Evolutionary conservation across 2,797 vertebrate species (phyloP), one percentile per base, ranked within the genome.

Genomic region (Lagothrix lagotricha): DNA sequence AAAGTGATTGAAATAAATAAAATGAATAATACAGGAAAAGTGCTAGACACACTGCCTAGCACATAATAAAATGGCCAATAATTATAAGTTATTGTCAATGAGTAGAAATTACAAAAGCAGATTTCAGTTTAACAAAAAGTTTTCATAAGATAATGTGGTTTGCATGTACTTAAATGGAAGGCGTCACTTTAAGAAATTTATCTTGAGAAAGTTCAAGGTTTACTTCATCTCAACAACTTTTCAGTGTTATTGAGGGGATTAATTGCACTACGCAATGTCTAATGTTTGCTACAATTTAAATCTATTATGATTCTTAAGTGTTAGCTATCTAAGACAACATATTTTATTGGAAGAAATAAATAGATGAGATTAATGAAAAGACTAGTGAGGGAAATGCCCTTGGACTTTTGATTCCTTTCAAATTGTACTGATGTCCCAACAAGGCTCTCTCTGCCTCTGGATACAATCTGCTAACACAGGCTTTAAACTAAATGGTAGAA

Each of bases 401-500:
- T 57, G 87, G 7, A 12, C 6, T 95, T 93, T 81, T 50, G 36
- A 90, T 76, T 24, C 36, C 41, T 80, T 39, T 90, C 15, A 75
- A 4, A 73, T 24, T 73, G 28, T 33, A 48, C 48, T n/a, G 82
- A 4, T 61, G 30, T 46, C 82, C 26, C 67, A 72, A 52, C 28
- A 44, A 58, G 30, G 8, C 11, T 61, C 11, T 84, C 5, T 4
- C 9, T 67, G 24, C 36, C 41, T 82, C 3, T 30, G 13, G 33
- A 58, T 46, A 30, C 15, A 84, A 36, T 70, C 24, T 82, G 39
- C 24, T 83, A 93, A 30, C 8, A 5, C 22, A 93, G 52, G n/a
- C 9, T 87, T 92, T 93, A 58, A 94, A 94, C 15, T 85, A 80
- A 94, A 90, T 90, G 26, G 15, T 61, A 93, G 96, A 91, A 95